Base-by-base conservation (phyloP, 2,113 vertebrate species). In the Trematomus loennbergii region DNA sequence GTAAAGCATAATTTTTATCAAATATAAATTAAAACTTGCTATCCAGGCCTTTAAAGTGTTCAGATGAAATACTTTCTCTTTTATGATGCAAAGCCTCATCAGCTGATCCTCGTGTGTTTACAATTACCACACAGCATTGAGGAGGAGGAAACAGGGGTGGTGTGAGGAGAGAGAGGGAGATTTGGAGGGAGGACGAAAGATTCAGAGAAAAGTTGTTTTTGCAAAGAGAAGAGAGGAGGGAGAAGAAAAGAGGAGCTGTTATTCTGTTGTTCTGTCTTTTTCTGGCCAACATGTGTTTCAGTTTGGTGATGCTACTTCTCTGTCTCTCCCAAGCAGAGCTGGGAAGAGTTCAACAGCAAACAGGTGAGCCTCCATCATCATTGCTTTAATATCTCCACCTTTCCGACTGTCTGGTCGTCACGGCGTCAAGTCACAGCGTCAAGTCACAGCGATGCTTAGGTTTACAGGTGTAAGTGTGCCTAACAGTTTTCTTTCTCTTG, bases 311-410 rank as follows among this genome's bases (percentile, higher is more conserved):
- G 81, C 85, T 93, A 5, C 5, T 90, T 22, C 54, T 93, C 78
- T 91, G 83, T 55, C 65, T 91, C 61, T 70, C 82, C 50, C 87
- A 79, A 60, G 73, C 75, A 53, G 77, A 87, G 64, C 57, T 77
- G 22, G 73, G 36, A 25, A 58, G 64, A 71, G 83, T n/a, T 80
- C 87, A 79, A 59, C 83, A 85, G 36, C 80, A 80, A 82, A 87
- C 88, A 94, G 93, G 93, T 94, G 89, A 93, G 93, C 12, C 16
- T 65, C n/a, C 53, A 61, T 53, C 55, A 29, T 50, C 60, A 4
- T 29, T 76, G 22, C 68, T 73, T 33, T 18, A 11, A 40, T 54
- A 9, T 66, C 29, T 54, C 29, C 11, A 36, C 2, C 43, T 64
- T 1, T 17, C 3, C 18, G 57, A n/a, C n/a, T 64, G 9, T 68